Evolutionary conservation across 2,797 vertebrate species (phyloP).

Genomic region (Hapalemur alaotrensis): DNA sequence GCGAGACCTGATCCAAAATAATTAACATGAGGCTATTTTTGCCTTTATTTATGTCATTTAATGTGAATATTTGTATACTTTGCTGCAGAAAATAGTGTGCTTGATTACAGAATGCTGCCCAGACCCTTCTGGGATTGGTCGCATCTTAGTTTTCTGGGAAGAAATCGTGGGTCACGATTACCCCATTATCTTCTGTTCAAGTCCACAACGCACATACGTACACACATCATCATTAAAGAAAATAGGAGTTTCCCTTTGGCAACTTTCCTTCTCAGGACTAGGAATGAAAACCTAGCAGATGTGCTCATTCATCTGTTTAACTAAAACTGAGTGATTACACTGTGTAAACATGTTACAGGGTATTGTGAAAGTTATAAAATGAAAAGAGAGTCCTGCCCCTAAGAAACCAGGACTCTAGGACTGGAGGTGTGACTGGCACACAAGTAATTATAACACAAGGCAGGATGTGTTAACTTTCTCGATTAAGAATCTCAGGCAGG

Average conservation of each 20-base stretch:
- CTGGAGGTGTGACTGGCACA: background rate
- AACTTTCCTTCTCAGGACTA: background rate
- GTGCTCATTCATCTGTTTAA: background rate
- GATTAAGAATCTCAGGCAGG: background rate
- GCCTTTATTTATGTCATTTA: background rate
- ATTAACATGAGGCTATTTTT: background rate
- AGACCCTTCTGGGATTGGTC: background rate
- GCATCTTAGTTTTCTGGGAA: background rate
- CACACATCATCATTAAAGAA: background rate
- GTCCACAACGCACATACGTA: too few relatives aligned
- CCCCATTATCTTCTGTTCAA: background rate
- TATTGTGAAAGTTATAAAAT: background rate
- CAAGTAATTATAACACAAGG: background rate
- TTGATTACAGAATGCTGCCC: background rate
- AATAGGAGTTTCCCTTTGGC: background rate
- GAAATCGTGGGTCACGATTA: background rate
- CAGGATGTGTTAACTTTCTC: background rate
- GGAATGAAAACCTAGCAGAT: background rate
- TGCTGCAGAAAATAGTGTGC: background rate
- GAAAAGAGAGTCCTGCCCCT: background rate
- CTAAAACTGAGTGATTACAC: background rate
- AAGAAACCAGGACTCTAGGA: background rate
- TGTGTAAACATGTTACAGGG: background rate
- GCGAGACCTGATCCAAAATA: background rate
- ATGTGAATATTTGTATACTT: background rate